phyloP scores from a whole-genome alignment of 64 coral and sea anemone genomes.

The Montipora capricornis region DNA sequence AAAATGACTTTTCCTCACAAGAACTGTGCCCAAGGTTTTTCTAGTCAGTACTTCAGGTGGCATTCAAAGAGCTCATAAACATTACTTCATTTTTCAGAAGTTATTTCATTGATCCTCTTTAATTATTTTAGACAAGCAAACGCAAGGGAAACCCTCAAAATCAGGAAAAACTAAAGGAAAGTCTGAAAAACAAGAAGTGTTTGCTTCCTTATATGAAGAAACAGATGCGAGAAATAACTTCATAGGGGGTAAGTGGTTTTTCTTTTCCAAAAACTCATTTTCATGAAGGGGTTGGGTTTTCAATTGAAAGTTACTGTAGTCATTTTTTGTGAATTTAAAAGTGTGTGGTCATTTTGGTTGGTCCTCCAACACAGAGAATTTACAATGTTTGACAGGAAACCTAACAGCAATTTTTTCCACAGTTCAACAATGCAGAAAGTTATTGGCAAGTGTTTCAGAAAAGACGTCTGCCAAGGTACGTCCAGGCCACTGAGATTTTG shows the following conservation, averaged over 20 bases:
- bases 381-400: too few relatives aligned
- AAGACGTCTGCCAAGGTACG: conserved; percentile 47
- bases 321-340: too few relatives aligned
- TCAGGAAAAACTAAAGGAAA: conserved; percentile 43
- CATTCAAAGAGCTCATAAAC: too few relatives aligned
- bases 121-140: conserved; percentile 2
- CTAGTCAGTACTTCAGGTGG: too few relatives aligned
- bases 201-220: not conserved
- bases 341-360: not conserved
- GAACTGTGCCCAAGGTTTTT: too few relatives aligned
- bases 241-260: conserved; percentile 3
- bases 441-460: conserved; percentile 16
- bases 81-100: too few relatives aligned
- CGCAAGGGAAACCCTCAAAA: conserved; percentile 6
- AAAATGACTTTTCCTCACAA: too few relatives aligned
- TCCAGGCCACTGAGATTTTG: too few relatives aligned
- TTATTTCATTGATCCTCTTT: not conserved
- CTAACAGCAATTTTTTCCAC: not conserved
- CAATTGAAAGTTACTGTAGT: too few relatives aligned
- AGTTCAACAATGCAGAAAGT: conserved; percentile 57
- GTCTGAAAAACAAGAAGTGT: not conserved
- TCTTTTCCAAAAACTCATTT: not conserved
- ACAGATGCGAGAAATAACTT: conserved; percentile 27
- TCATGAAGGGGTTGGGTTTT: too few relatives aligned
- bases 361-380: not conserved